Base-by-base conservation (phyloP, 2,113 vertebrate genomes). In the Pangasianodon gigas region DNA sequence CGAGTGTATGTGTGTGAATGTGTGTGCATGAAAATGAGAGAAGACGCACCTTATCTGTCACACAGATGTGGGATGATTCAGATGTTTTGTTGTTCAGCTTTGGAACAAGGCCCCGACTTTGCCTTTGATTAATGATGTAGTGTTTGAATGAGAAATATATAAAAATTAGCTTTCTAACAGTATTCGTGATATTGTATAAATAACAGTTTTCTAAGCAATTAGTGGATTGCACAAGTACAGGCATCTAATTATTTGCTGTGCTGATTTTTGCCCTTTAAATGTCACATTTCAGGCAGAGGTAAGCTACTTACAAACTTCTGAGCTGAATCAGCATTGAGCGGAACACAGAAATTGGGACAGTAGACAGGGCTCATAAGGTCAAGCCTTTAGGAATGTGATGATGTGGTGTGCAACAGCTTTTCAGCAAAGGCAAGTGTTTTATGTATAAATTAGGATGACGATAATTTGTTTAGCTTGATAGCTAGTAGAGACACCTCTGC, bases 31-130 rank as follows among this genome's bases (percentile, higher is more conserved):
- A 60, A 26, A 62, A 84, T 44, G 37, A 87, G 7, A 14, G 8
- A 46, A 77, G 41, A 58, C 51, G 44, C 52, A 58, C 67, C 67
- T 37, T 18, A 87, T 87, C 71, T 19, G 5, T 75, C 37, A 21
- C 16, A 24, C 37, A 18, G 48, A 80, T 79, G 18, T 24, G 74
- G 8, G 48, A n/a, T 11, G 74, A 87, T 79, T 14, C 26, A 65
- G 58, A 85, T 67, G 58, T 87, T 79, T 79, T 79, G 13, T 80
- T 46, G 13, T 41, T n/a, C 29, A 54, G 71, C 37, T 87, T 79
- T 44, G 2, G 74, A 41, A 10, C 21, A 9, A 44, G 19, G 37
- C 69, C 6, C 19, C 8, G 16, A 21, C 11, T 62, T 48, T 4
- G 52, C 1, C 26, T 79, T 41, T 26, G 37, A 60, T 54, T 77